Evolutionary conservation across 2,797 vertebrate genomes (phyloP).

Genomic region (Paguma larvata): DNA sequence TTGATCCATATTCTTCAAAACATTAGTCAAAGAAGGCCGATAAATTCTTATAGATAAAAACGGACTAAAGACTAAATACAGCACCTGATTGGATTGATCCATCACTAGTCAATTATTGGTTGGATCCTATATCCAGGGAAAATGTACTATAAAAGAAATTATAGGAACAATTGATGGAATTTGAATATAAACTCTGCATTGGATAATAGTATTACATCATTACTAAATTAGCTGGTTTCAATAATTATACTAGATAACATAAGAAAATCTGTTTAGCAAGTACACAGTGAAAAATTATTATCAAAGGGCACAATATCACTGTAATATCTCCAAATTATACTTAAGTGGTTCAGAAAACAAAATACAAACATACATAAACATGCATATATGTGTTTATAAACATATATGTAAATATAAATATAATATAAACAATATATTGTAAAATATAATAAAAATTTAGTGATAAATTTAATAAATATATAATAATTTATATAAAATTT

Average conservation of each 20-base stretch:
- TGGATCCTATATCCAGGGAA: not conserved
- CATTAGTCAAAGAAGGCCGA: not conserved
- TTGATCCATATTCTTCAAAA: not conserved
- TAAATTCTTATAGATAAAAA: not conserved
- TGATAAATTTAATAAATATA: not conserved
- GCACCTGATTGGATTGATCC: not conserved
- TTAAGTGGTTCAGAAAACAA: too few relatives aligned
- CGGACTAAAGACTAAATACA: not conserved
- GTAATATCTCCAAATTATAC: too few relatives aligned
- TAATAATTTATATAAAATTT: not conserved
- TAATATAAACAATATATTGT: not conserved
- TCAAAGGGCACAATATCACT: too few relatives aligned
- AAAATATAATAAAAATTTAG: too few relatives aligned
- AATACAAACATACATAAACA: too few relatives aligned
- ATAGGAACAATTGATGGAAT: not conserved
- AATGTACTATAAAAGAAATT: not conserved
- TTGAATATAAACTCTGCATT: not conserved
- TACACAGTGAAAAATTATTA: not conserved
- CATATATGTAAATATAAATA: not conserved
- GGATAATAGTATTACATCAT: not conserved
- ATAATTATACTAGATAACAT: not conserved
- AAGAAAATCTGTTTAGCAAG: not conserved
- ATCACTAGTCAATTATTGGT: not conserved
- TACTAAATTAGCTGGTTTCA: not conserved
- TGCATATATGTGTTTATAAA: too few relatives aligned